Evolutionary conservation across 2,113 vertebrate species (phyloP), one percentile per base, ranked within the genome.

Genomic region (Xenotilapia longispinis): DNA sequence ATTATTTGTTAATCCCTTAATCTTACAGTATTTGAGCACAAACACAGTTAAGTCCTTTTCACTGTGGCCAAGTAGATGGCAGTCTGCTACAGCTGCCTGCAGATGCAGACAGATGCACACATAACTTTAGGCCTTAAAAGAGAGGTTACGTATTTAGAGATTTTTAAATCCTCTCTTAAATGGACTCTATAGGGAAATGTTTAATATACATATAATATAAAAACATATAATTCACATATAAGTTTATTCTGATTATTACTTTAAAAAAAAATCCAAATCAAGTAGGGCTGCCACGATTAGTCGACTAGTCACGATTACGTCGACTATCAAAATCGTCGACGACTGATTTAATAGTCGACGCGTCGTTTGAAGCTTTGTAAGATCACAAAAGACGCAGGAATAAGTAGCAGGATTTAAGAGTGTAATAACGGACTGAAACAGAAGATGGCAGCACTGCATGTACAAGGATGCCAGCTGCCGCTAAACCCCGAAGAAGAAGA

Each of bases 201-300:
- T 40, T 38, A 21, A 60, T 60, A 60, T 60, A 60, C 15, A 33
- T 60, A 33, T 60, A 60, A 60, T 60, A 6, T 60, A 60, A 60
- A 60, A 60, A 58, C 26, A 17, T 17, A n/a, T 38, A 68, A 68
- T 21, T 21, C 4, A 31, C 14, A 31, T 68, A 14, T 13, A 40
- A 40, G 12, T 40, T 38, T 40, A 40, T 40, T 68, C 19, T 68
- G 63, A 40, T 68, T 14, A 40, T 21, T 68, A n/a, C 63, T 19
- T 60, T 0, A 0, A 19, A 19, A 60, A 51, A 6, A 10, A 19
- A 60, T 60, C 8, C 9, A 65, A 65, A 65, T 68, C 63, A 68
- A 13, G 19, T 68, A 21, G 21, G 21, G 21, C 21, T 21, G 21
- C 21, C 2, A 21, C 21, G 21, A 21, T 21, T 21, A 21, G 21